phyloP scores from a whole-genome alignment of 2,113 vertebrate species.

The Petrocephalus zakoni region DNA sequence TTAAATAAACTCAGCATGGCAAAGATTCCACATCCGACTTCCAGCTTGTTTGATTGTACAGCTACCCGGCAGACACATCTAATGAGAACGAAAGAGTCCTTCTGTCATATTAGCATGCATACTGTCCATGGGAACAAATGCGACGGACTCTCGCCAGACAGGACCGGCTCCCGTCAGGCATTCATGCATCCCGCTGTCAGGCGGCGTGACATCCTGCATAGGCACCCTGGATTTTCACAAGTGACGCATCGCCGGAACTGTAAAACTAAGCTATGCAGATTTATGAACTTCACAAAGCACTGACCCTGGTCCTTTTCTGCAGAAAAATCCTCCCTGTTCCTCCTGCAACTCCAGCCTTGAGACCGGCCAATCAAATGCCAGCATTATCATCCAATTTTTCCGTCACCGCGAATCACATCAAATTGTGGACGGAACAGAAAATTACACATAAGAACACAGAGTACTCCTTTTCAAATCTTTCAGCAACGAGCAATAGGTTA shows the following conservation, averaged over 20 bases:
- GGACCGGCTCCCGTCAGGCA: background rate
- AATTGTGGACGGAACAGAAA: conserved; percentile 2
- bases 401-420: background rate
- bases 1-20: background rate
- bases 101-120: background rate
- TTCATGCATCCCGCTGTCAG: background rate
- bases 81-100: background rate
- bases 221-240: background rate
- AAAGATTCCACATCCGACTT: background rate
- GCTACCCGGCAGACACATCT: background rate
- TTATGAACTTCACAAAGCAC: background rate
- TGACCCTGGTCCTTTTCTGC: background rate
- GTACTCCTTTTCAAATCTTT: background rate
- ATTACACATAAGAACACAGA: background rate
- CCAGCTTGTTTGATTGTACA: background rate
- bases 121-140: background rate
- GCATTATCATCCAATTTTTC: background rate
- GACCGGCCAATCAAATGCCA: background rate
- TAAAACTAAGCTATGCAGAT: background rate
- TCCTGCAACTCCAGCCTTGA: background rate
- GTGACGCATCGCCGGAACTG: background rate
- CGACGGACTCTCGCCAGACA: background rate
- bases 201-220: background rate
- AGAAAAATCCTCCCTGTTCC: background rate
- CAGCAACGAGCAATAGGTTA: background rate